Evolutionary conservation across 2,797 vertebrate species (phyloP).

Genomic region (Melanotaenia nigrans): DNA sequence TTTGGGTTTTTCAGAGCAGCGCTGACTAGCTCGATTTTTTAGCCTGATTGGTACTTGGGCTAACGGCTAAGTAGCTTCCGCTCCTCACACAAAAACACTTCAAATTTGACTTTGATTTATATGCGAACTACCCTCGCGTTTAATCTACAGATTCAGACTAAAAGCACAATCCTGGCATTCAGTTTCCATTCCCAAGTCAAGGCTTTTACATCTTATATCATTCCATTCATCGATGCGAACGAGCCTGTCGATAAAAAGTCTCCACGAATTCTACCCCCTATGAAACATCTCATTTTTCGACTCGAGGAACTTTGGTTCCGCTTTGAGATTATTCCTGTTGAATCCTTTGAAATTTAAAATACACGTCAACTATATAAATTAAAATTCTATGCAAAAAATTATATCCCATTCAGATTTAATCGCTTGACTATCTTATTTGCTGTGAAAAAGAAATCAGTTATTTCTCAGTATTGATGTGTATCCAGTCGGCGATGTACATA

Average conservation of each 20-base stretch:
- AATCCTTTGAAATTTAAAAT: not conserved
- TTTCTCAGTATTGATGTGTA: not conserved
- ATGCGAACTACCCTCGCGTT: not conserved
- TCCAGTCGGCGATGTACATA: not conserved
- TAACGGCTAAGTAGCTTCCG: slow-evolving; percentile 54
- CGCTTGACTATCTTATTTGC: not conserved
- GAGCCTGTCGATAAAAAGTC: slow-evolving; percentile 25
- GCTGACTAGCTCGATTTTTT: slow-evolving; percentile 25
- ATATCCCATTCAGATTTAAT: not conserved
- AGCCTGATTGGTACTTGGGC: slow-evolving; percentile 39
- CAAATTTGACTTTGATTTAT: slow-evolving; percentile 4
- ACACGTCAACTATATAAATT: not conserved
- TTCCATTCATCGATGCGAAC: slow-evolving; percentile 69
- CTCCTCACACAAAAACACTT: slow-evolving; percentile 22
- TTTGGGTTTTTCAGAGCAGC: slow-evolving; percentile 25
- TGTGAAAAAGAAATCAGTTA: not conserved
- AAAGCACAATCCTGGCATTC: slow-evolving; percentile 24
- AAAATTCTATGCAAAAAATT: not conserved
- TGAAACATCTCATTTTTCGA: slow-evolving; percentile 31
- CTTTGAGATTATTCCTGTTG: too few species aligned
- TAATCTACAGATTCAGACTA: slow-evolving; percentile 26
- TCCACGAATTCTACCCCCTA: slow-evolving; percentile 24
- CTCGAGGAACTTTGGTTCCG: slow-evolving; percentile 53
- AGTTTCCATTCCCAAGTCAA: slow-evolving; percentile 48
- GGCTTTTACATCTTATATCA: slow-evolving; percentile 47